Base-by-base conservation (phyloP, 2,797 vertebrate species). In the Numenius phaeopus region DNA sequence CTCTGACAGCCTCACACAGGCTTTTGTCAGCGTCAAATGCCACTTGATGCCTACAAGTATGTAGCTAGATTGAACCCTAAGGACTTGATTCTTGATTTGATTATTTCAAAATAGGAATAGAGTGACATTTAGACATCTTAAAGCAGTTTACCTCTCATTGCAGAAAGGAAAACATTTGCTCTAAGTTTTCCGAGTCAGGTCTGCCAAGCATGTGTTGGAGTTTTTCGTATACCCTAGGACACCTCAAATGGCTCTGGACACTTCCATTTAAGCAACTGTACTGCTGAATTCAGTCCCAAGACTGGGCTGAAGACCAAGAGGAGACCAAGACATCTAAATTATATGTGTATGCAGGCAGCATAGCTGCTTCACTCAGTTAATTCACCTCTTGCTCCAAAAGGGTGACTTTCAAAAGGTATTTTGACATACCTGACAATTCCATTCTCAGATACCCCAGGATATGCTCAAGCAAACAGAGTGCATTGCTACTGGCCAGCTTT, bases 141-240 rank as follows among this genome's bases (percentile, higher is more conserved):
- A 62, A 81, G 10, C 4, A 46, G 13, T 46, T 65, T 49, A 50
- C 3, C 3, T 50, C 19, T 57, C 24, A 50, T 21, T 64, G 46
- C 10, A 67, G 37, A 71, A 62, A 5, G 7, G 4, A 40, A 57
- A 49, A 58, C 1, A 6, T 39, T 72, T 83, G 81, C 44, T 42
- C 6, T 26, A 82, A 7, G 12, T 52, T 75, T 75, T 58, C 34
- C 20, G 12, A 72, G 19, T 65, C 32, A 70, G 18, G 5, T 49
- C 24, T 86, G 39, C 26, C 15, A 54, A 76, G 4, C 9, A n/a
- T 47, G 62, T 24, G 3, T 50, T 69, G 20, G 22, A 80, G 24
- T 8, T 92, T 2, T 46, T 78, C 0, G 0, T 62, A 49, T 20
- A 42, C 7, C 7, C 5, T 52, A 46, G 10, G 15, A 58, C 3